Base-by-base conservation (phyloP, 23 tunicate species). In the Halocynthia roretzi region DNA sequence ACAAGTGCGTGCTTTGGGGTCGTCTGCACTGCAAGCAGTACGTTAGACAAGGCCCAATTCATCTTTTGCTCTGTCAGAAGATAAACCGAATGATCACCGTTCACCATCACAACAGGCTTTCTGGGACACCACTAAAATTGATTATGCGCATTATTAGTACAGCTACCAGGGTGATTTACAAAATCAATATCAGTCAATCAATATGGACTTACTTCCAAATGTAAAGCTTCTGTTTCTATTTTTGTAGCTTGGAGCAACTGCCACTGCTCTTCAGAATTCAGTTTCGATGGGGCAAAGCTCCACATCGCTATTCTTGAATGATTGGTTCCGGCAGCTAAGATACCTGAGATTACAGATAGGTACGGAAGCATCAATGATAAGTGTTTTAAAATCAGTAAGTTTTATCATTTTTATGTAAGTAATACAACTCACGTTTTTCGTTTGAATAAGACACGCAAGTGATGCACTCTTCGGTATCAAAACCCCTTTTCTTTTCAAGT, bases 261-360 rank as follows among this genome's bases (percentile, higher is more conserved):
- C 98, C 98, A 92, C 19, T 75, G 70, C 48, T 82, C 82, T 67
- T 92, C 98, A 10, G 90, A 70, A 44, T 81, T 87, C 40, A 52
- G 61, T 76, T 71, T 76, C 7, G 67, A 20, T 6, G 84, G 83
- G 7, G 70, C 48, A 6, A 56, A 58, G 23, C 53, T 82, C 98
- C 98, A 92, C 52, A 92, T 83, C 8, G 98, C 98, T 23, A 92
- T 63, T 14, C 48, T 56, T 15, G 68, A 68, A 20, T 71, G 57
- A 78, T 82, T 77, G 51, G 98, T 92, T 20, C 80, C 79, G 54
- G 98, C 98, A 7, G 91, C 87, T 11, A 92, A n/a, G 5, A 82
- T 51, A 52, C 97, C 97, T 91, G 61, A 22, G 68, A 49, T 14
- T 10, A 64, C 20, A 11, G 56, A 78, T 21, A 77, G 53, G 11